Percentiles rank a stretch among this genome's conserved stretches.
Evolutionary conservation across 2,797 vertebrate genomes (phyloP).

Genomic region (Xenops minutus): DNA sequence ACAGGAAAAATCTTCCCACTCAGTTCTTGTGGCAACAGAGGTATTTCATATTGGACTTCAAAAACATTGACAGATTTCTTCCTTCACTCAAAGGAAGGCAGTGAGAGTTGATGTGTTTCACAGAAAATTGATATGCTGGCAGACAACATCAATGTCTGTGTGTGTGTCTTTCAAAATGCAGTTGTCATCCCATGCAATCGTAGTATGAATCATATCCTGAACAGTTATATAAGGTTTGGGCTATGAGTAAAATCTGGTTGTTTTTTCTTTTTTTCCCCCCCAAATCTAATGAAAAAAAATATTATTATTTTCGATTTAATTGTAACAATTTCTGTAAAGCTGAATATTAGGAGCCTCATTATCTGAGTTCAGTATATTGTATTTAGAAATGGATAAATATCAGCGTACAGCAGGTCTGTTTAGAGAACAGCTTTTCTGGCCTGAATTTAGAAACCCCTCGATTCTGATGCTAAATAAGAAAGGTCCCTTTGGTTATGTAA

Average conservation of each 20-base stretch:
- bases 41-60: background rate
- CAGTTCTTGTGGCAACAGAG: background rate
- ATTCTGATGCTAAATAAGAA: background rate
- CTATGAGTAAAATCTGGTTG: background rate
- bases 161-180: slow-evolving; percentile 32
- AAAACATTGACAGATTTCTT: slow-evolving; percentile 56
- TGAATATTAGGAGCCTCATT: background rate
- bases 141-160: slow-evolving; percentile 12
- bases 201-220: background rate
- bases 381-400: background rate
- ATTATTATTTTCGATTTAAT: background rate
- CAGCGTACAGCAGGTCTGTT: background rate
- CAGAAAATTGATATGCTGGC: slow-evolving; percentile 28
- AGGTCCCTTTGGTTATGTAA: slow-evolving; percentile 67
- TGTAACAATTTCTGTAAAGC: background rate
- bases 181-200: background rate
- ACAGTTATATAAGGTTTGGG: background rate
- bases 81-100: slow-evolving; percentile 9
- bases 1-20: slow-evolving; percentile 57
- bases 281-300: background rate
- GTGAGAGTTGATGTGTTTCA: background rate
- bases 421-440: background rate
- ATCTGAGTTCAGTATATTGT: background rate
- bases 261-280: no score
- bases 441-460: background rate